Conservation (phyloP, 2,797 vertebrate species). For the Zalophus californianus region DNA sequence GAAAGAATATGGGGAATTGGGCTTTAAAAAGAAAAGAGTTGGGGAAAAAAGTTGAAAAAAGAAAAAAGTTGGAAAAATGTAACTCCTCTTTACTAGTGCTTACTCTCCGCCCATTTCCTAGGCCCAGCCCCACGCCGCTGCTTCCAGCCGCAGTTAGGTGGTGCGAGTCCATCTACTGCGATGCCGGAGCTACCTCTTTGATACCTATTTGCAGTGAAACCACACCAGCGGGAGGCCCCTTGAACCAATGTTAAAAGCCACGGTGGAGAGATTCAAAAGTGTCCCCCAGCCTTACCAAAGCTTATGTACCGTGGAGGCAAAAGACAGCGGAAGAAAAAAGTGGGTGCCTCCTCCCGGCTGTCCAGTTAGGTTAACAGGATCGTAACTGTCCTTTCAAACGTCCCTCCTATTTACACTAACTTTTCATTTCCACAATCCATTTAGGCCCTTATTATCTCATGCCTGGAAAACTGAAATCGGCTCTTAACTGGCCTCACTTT, state of each 20-base stretch:
- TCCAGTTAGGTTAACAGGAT: constrained; percentile 53
- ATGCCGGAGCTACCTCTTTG: neutral
- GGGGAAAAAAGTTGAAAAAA: neutral
- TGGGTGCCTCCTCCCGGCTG: neutral
- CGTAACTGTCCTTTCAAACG: neutral
- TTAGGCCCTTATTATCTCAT: neutral
- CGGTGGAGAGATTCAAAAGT: neutral
- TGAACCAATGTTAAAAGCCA: neutral
- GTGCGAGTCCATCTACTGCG: neutral
- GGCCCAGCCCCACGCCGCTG: neutral
- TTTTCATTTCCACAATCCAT: neutral
- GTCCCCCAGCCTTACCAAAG: constrained; percentile 9
- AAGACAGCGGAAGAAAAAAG: neutral
- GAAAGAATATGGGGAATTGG: neutral
- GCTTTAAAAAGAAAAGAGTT: neutral
- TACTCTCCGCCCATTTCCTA: neutral
- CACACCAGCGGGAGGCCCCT: neutral
- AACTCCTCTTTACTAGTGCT: neutral
- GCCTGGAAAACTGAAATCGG: neutral
- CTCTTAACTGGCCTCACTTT: constrained; percentile 11
- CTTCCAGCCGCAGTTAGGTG: neutral
- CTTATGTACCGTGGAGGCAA: neutral
- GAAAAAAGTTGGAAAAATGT: neutral
- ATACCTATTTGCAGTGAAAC: neutral
- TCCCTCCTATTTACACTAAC: neutral